Evolutionary conservation across 2,888 invertebrate species (phyloP).

Genomic region (Leucophenga montana): DNA sequence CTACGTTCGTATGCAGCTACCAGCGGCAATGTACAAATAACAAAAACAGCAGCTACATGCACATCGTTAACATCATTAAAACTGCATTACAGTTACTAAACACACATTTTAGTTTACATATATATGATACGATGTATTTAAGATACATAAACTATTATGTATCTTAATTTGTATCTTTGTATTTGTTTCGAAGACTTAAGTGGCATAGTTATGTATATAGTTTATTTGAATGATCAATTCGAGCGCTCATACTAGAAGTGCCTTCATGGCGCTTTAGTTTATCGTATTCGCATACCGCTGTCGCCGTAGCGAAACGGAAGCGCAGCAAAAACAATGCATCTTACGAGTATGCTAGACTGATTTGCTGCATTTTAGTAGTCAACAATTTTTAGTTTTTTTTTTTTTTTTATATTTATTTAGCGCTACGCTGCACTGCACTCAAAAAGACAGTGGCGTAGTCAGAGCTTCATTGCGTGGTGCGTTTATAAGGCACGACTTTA

Average conservation of each 20-base stretch:
- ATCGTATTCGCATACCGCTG: neutral
- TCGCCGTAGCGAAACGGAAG: neutral
- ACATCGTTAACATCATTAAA: no score
- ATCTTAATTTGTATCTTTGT: neutral
- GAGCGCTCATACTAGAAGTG: no score
- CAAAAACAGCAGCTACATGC: no score
- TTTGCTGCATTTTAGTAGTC: neutral
- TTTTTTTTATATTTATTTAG: neutral
- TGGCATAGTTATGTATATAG: no score
- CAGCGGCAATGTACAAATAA: no score
- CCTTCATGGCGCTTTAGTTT: neutral
- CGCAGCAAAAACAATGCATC: neutral
- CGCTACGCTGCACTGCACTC: neutral
- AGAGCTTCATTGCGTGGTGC: neutral
- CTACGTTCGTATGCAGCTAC: no score
- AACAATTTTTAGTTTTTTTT: neutral
- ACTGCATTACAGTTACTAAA: no score
- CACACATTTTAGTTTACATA: no score
- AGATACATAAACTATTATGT: neutral
- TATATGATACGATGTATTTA: neutral
- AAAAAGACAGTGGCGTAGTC: neutral
- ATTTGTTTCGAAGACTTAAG: no score
- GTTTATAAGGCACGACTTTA: no score
- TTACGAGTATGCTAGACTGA: constrained; percentile 10
- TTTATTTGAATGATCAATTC: neutral